A percentile compares a stretch with the other conserved stretches of the same genome.
phyloP scores from a whole-genome alignment of 2,888 invertebrate species.

The Cantharis rufa region DNA sequence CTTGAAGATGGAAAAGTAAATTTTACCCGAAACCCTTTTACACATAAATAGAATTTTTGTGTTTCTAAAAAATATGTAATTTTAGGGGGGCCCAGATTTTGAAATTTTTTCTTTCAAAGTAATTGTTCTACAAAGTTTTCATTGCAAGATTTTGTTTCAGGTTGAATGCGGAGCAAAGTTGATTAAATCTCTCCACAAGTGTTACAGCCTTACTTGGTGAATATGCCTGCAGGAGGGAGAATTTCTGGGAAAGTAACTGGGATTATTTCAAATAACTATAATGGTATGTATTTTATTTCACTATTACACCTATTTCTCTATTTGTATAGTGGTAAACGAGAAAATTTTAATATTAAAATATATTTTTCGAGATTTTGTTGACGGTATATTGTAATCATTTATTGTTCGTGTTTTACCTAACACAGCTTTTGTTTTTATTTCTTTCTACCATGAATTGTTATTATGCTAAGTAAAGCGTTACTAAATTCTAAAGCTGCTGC shows the following conservation, averaged over 20 bases:
- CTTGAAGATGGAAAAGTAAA: too few relatives aligned
- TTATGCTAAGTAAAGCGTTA: not conserved
- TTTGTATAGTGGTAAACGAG: too few relatives aligned
- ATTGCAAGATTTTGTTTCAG: not conserved
- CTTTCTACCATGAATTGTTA: not conserved
- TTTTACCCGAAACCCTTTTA: too few relatives aligned
- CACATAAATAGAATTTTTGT: too few relatives aligned
- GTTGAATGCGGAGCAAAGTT: not conserved
- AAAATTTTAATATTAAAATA: not conserved
- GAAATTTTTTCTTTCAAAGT: too few relatives aligned
- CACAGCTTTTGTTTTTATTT: not conserved
- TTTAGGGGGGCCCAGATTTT: too few relatives aligned
- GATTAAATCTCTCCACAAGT: not conserved
- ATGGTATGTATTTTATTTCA: constrained; percentile 63
- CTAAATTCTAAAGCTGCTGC: not conserved
- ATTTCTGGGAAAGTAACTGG: constrained; percentile 79
- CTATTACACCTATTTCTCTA: not conserved
- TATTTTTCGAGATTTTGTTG: not conserved
- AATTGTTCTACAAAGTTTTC: too few relatives aligned
- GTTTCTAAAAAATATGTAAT: too few relatives aligned
- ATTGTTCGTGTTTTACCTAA: not conserved
- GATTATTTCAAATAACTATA: constrained; percentile 73
- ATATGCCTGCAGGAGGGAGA: constrained; percentile 69
- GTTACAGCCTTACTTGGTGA: constrained; percentile 2
- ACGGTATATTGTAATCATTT: not conserved